Percentiles rank a stretch among this genome's conserved stretches.
These are phyloP conservation scores for Caenorhabditis sp. DNA, from an alignment of 2,888 invertebrate species.

Conservation along the genomic window DNA sequence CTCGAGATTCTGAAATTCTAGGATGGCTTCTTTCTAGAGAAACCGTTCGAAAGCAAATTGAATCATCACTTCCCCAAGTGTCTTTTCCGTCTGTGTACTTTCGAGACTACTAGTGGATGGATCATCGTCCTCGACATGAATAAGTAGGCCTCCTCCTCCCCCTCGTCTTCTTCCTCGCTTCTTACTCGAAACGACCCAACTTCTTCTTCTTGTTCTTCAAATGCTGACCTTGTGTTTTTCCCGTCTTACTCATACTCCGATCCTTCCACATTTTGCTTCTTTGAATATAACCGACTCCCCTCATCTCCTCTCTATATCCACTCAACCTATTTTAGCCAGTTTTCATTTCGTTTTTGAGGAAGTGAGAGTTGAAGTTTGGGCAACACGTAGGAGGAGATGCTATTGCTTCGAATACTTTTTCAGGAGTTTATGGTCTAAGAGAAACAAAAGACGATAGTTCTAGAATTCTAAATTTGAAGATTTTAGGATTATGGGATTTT, in stretches of 20 bases:
- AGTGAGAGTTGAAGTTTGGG: slow-evolving; percentile 13
- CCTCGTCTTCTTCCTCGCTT: slow-evolving; percentile 29
- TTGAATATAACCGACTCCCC: slow-evolving; percentile 28
- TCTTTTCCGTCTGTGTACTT: slow-evolving; percentile 51
- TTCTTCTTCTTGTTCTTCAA: slow-evolving; percentile 35
- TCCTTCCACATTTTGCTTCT: slow-evolving; percentile 42
- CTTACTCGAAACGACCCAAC: slow-evolving; percentile 43
- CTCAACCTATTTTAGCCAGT: slow-evolving; percentile 56
- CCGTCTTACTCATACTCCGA: slow-evolving; percentile 13
- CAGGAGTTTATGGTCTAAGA: neutral
- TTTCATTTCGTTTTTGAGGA: slow-evolving; percentile 7
- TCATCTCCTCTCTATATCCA: slow-evolving; percentile 8
- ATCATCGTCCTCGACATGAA: slow-evolving; percentile 60
- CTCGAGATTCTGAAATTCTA: too few species aligned
- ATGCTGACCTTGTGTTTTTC: slow-evolving; percentile 56
- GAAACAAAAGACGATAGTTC: too few species aligned
- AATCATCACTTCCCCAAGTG: neutral
- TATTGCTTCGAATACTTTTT: too few species aligned
- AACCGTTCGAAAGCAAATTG: neutral
- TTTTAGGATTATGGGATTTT: too few species aligned
- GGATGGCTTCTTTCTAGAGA: neutral
- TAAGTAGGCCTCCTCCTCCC: slow-evolving; percentile 35
- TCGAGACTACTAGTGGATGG: slow-evolving; percentile 26
- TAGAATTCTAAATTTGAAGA: too few species aligned
- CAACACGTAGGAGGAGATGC: neutral